Evolutionary conservation across 2,888 invertebrate species (phyloP).

Genomic region (Oeneis ivallda): DNA sequence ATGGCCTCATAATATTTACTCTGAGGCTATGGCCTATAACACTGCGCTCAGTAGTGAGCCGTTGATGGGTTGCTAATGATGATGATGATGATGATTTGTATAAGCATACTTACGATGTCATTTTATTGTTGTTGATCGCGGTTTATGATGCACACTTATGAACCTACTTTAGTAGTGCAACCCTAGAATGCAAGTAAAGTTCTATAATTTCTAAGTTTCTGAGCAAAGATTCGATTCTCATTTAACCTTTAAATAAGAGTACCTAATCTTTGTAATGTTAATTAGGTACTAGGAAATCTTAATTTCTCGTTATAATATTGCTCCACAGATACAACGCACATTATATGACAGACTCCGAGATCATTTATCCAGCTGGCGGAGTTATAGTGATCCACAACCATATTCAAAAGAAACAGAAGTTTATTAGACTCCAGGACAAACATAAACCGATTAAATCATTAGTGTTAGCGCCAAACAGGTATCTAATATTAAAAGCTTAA

Average conservation of each 20-base stretch:
- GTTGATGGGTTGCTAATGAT: too few relatives aligned
- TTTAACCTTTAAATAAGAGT: not conserved
- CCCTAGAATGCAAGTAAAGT: not conserved
- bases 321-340: conserved; percentile 84
- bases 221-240: not conserved
- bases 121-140: too few relatives aligned
- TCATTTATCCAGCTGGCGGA: conserved; percentile 90
- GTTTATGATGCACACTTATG: not conserved
- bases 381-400: conserved; percentile 89
- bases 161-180: not conserved
- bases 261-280: too few relatives aligned
- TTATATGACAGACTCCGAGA: conserved; percentile 87
- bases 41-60: too few relatives aligned
- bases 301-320: conserved; percentile 43
- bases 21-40: too few relatives aligned
- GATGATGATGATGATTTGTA: too few relatives aligned
- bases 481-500: not conserved
- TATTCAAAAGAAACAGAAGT: conserved; percentile 86
- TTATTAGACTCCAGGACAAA: conserved; percentile 86
- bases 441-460: conserved; percentile 84
- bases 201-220: not conserved
- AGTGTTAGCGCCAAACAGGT: conserved; percentile 86
- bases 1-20: too few relatives aligned
- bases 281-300: not conserved
- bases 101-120: too few relatives aligned